phyloP scores from a whole-genome alignment of 37 sponge, comb jelly and placozoan genomes.

The Geodia barretti region DNA sequence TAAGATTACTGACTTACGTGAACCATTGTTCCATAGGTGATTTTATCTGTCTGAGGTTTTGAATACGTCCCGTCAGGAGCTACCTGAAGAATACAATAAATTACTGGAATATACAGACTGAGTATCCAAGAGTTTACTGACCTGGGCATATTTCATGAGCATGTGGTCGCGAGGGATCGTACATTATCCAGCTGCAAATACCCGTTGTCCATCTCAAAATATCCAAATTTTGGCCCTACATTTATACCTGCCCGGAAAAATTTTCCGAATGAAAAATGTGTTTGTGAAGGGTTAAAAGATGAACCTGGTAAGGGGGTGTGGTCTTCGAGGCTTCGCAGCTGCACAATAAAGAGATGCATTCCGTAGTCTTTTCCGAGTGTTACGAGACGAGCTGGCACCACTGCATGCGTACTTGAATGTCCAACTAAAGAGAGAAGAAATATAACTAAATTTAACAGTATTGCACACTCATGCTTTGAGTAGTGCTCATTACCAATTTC shows the following conservation, averaged over 20 bases:
- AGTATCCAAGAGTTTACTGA: too few relatives aligned
- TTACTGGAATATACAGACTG: too few relatives aligned
- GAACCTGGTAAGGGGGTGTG: constrained; percentile 89
- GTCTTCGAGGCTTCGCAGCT: constrained; percentile 83
- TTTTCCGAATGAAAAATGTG: too few relatives aligned
- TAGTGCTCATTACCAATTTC: too few relatives aligned
- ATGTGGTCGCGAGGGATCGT: constrained; percentile 88
- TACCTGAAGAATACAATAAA: constrained; percentile 53
- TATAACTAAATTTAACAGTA: too few relatives aligned
- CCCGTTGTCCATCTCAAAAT: constrained; percentile 85
- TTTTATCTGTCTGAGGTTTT: constrained; percentile 64
- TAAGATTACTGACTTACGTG: constrained; percentile 24
- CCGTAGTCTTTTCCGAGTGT: constrained; percentile 79
- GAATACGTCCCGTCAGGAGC: constrained; percentile 79
- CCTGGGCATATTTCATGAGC: constrained; percentile 89
- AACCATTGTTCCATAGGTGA: constrained; percentile 93
- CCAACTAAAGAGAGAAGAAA: constrained; percentile 83
- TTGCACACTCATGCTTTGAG: too few relatives aligned
- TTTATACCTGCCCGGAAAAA: constrained; percentile 61
- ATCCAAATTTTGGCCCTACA: constrained; percentile 91
- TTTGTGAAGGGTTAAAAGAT: too few relatives aligned
- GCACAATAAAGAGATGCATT: constrained; percentile 83
- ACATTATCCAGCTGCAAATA: constrained; percentile 80
- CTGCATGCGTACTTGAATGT: constrained; percentile 78
- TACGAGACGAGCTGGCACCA: constrained; percentile 80